Evolutionary conservation across 2,888 invertebrate genomes (phyloP).

Genomic region (Tuta absoluta): DNA sequence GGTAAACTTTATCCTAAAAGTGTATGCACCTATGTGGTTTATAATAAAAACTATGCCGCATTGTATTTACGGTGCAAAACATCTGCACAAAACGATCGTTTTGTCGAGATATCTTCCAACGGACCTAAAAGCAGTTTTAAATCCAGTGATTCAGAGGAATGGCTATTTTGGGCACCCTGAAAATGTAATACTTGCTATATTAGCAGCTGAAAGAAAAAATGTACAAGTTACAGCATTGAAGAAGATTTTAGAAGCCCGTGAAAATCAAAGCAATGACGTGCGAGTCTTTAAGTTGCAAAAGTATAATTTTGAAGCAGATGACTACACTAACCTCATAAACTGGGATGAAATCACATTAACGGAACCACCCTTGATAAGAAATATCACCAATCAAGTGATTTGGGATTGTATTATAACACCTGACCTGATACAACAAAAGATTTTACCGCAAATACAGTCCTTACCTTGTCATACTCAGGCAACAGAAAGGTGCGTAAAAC

Average conservation of each 20-base stretch:
- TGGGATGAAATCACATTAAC: constrained; percentile 18
- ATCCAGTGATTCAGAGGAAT: constrained; percentile 16
- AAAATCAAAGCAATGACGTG: neutral
- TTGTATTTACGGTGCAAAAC: constrained; percentile 40
- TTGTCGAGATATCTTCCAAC: constrained; percentile 6
- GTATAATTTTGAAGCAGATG: constrained; percentile 27
- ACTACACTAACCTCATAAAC: constrained; percentile 25
- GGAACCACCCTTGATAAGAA: constrained; percentile 23
- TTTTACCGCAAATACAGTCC: neutral
- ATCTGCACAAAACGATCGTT: constrained; percentile 32
- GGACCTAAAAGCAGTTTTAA: neutral
- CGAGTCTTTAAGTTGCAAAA: constrained; percentile 2
- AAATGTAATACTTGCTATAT: constrained; percentile 17
- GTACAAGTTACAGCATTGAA: constrained; percentile 37
- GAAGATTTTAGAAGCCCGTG: constrained; percentile 36
- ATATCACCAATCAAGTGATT: neutral
- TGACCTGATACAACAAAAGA: neutral
- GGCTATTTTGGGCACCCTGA: constrained; percentile 19
- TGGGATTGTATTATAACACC: neutral
- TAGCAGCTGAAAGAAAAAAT: constrained; percentile 27
- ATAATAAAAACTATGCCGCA: constrained; percentile 30
- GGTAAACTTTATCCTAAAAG: constrained; percentile 29
- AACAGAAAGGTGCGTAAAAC: constrained; percentile 10
- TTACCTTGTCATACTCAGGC: constrained; percentile 14
- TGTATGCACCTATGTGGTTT: constrained; percentile 35